Evolutionary conservation across 2,888 invertebrate species (phyloP).

Genomic region (Drosophila lacicola): DNA sequence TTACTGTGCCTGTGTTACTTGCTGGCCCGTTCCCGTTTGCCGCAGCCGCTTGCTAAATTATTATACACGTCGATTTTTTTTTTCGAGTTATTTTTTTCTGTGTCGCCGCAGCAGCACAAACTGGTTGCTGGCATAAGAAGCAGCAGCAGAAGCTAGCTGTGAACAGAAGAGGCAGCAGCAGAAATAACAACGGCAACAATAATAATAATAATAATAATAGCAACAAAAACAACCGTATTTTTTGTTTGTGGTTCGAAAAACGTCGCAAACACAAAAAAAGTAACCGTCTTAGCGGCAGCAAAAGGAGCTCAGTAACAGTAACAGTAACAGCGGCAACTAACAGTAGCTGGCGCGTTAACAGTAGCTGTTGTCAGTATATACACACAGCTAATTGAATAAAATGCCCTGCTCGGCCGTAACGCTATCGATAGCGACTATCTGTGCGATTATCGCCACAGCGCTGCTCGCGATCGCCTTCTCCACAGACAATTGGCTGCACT

Average conservation of each 20-base stretch:
- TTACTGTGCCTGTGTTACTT: constrained; percentile 65
- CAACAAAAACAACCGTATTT: constrained; percentile 33
- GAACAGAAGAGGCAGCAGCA: constrained; percentile 39
- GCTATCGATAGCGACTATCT: constrained; percentile 97
- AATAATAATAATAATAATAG: constrained; percentile 27
- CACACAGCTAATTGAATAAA: constrained; percentile 45
- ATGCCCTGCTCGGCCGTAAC: constrained; percentile 98
- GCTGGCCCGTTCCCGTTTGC: constrained; percentile 55
- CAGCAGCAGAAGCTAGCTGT: constrained; percentile 56
- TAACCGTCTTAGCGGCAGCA: constrained; percentile 31
- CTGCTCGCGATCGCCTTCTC: constrained; percentile 97
- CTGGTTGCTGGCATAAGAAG: constrained; percentile 68
- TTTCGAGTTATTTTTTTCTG: constrained; percentile 66
- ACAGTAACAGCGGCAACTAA: constrained; percentile 27
- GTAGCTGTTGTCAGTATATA: constrained; percentile 16
- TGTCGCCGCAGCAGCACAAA: constrained; percentile 59
- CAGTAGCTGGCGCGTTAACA: constrained; percentile 30
- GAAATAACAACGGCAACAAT: constrained; percentile 14
- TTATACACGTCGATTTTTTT: constrained; percentile 60
- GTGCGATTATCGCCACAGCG: constrained; percentile 97
- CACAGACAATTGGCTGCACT: constrained; percentile 98
- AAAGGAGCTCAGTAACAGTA: constrained; percentile 48
- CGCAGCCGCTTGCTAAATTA: constrained; percentile 56
- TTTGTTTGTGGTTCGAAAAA: constrained; percentile 37
- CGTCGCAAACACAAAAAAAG: constrained; percentile 27